phyloP scores from a whole-genome alignment of 2,113 vertebrate genomes.

The Ornithorhynchus anatinus region DNA sequence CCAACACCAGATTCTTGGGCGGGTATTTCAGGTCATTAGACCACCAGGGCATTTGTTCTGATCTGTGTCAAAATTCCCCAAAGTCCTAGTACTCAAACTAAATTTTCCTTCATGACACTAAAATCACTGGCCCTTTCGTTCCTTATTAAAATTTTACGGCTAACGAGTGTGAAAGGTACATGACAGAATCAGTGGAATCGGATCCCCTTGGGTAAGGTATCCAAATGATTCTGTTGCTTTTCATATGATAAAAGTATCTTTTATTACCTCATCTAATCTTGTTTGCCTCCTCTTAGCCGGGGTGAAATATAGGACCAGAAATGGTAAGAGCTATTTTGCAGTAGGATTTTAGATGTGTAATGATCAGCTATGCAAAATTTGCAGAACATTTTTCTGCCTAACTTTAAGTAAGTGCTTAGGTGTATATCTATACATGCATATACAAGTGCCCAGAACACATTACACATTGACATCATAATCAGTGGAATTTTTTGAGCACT shows the following conservation, averaged over 20 bases:
- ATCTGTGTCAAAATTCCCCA: constrained; percentile 52
- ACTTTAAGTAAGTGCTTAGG: too few relatives aligned
- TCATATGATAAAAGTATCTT: constrained; percentile 40
- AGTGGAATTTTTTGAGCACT: too few relatives aligned
- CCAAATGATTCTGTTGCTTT: constrained; percentile 56
- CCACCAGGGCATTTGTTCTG: constrained; percentile 49
- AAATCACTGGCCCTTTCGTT: constrained; percentile 57
- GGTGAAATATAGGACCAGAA: too few relatives aligned
- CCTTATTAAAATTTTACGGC: constrained; percentile 55
- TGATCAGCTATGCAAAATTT: too few relatives aligned
- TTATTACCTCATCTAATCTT: constrained; percentile 20
- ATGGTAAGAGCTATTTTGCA: too few relatives aligned
- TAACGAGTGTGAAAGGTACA: constrained; percentile 54
- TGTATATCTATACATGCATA: too few relatives aligned
- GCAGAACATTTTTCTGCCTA: too few relatives aligned
- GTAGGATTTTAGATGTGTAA: too few relatives aligned
- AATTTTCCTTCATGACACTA: constrained; percentile 46
- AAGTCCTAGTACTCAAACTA: constrained; percentile 47
- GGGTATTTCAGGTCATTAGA: constrained; percentile 55
- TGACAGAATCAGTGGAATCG: constrained; percentile 55
- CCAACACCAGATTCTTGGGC: constrained; percentile 54
- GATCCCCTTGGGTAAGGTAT: constrained; percentile 50
- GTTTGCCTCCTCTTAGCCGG: constrained; percentile 10
- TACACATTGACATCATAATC: too few relatives aligned
- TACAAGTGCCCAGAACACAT: too few relatives aligned